A percentile compares a stretch with the other conserved stretches of the same genome.
Evolutionary conservation across 2,888 invertebrate genomes (phyloP).

Genomic region (Osedax fenrisi): DNA sequence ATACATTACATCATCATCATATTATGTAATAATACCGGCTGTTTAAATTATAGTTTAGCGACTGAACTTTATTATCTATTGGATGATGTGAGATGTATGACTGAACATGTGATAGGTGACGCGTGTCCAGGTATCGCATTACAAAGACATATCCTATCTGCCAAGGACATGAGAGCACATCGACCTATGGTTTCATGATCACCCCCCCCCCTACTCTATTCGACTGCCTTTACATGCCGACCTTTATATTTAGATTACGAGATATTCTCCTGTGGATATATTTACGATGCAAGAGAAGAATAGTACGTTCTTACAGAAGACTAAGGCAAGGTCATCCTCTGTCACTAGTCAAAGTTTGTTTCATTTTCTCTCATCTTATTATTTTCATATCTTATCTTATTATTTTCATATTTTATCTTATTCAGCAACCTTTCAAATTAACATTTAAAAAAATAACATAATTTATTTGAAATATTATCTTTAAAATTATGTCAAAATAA

Average conservation of each 20-base stretch:
- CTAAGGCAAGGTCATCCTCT: not conserved
- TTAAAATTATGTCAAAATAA: too few species aligned
- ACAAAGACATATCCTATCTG: constrained; percentile 60
- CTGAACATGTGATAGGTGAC: constrained; percentile 58
- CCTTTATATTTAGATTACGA: not conserved
- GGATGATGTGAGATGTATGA: constrained; percentile 59
- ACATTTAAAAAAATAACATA: too few species aligned
- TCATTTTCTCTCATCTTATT: not conserved
- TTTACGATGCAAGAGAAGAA: not conserved
- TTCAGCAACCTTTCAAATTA: too few species aligned
- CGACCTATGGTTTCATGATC: not conserved
- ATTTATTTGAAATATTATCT: not conserved
- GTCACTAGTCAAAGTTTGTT: not conserved
- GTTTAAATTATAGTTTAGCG: constrained; percentile 24
- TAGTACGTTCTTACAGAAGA: not conserved
- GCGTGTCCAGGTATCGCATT: constrained; percentile 61
- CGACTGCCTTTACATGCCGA: too few species aligned
- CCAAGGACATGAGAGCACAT: constrained; percentile 32
- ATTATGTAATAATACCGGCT: too few species aligned
- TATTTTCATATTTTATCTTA: too few species aligned
- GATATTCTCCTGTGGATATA: not conserved
- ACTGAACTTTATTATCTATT: constrained; percentile 58
- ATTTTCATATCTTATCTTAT: not conserved
- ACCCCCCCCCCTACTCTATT: too few species aligned
- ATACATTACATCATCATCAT: too few species aligned